Evolutionary conservation across 2,888 invertebrate species (phyloP), one percentile per base, ranked within the genome.

Genomic region (Lasioglossum vierecki): DNA sequence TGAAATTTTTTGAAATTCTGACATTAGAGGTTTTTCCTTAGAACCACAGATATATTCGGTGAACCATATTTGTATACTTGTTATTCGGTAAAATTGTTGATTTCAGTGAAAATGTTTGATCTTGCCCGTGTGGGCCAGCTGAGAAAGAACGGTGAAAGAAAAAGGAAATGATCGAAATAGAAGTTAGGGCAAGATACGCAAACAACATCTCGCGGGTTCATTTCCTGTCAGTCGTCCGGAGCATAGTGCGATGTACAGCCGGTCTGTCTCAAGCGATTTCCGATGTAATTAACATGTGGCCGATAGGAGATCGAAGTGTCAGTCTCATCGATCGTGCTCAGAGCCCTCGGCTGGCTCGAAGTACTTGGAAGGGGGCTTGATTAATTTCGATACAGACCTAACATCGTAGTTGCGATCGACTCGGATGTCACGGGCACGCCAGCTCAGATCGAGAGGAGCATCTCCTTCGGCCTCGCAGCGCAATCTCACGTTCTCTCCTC

Each of bases 401-500:
- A 95, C 95, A 89, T 96, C 96, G 90, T 96, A 96, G 63, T 95
- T 95, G 18, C 95, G 95, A 91, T 95, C 95, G 78, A 96, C 95
- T 63, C 95, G 95, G 91, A 95, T 95, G 22, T 96, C 95, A 68
- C 95, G 93, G 80, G 93, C 94, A 70, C 95, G 95, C 96, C 96
- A 96, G 49, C 95, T 95, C 76, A 96, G 95, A 82, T 96, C 95
- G 68, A 96, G 92, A 3, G 96, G 96, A 73, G 95, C 95, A 92
- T 96, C 96, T 35, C 96, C 96, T 83, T 95, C 95, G 3, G 96
- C 96, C 84, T 96, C 96, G 88, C 96, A 96, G 18, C 95, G 95
- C 39, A 96, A 87, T 22, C 95, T 95, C 5, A 95, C 95, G 80
- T 95, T 95, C 91, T 96, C 96, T 22, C 96, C 96, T 78, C 96